A percentile compares a stretch with the other conserved stretches of the same genome.
phyloP scores from a whole-genome alignment of 2,797 vertebrate genomes.

The Phalloptychus januarius region DNA sequence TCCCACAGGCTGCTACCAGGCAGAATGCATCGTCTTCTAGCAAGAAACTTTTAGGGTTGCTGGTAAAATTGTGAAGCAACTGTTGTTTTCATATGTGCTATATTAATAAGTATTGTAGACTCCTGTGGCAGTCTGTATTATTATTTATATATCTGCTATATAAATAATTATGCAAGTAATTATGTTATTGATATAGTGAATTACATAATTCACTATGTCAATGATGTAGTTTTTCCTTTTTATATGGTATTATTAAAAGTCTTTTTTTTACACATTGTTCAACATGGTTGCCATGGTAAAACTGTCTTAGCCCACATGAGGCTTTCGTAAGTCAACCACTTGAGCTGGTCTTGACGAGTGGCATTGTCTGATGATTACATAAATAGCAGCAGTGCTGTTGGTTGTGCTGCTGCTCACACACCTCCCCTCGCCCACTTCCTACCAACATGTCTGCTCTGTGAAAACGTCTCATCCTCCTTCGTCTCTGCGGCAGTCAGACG shows the following conservation, averaged over 20 bases:
- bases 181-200: neutral
- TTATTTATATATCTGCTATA: neutral
- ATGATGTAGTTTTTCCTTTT: neutral
- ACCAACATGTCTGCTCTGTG: neutral
- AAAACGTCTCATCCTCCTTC: neutral
- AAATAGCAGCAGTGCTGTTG: neutral
- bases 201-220: neutral
- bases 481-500: neutral
- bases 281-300: neutral
- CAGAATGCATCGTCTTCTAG: neutral
- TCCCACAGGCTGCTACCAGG: neutral
- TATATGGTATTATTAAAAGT: neutral
- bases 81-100: neutral
- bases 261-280: neutral
- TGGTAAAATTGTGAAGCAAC: neutral
- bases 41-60: neutral
- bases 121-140: too few species aligned
- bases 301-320: neutral
- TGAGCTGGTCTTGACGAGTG: neutral
- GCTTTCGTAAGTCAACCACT: neutral
- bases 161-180: neutral
- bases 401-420: neutral
- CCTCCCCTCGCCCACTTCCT: neutral
- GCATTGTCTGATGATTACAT: neutral
- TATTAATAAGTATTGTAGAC: neutral